Percentiles rank a stretch among this genome's conserved stretches.
phyloP scores from a whole-genome alignment of 1,140 invertebrate species.

The Aphelenchoides fujianensis region DNA sequence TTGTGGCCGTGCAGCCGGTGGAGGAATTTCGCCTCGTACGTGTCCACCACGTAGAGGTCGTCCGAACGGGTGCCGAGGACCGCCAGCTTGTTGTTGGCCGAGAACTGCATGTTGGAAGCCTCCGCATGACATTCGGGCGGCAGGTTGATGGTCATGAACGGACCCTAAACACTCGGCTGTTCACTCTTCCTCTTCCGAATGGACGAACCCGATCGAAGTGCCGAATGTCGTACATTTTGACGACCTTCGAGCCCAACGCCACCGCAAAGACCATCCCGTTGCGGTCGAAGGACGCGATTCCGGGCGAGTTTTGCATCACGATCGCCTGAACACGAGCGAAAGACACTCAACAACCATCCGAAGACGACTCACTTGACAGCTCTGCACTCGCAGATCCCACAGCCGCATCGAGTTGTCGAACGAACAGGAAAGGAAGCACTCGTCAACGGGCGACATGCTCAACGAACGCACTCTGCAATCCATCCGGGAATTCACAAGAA shows the following conservation, averaged over 20 bases:
- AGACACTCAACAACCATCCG: no score
- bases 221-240: conserved; percentile 2
- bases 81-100: background rate
- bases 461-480: conserved; percentile 60
- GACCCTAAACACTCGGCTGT: conserved; percentile 10
- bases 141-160: background rate
- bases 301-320: conserved; percentile 88
- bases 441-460: conserved; percentile 69
- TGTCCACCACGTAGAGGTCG: conserved; percentile 4
- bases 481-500: background rate
- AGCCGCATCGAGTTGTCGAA: conserved; percentile 96
- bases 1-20: background rate
- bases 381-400: conserved; percentile 70
- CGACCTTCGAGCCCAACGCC: conserved; percentile 73
- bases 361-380: background rate
- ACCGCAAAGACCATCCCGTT: conserved; percentile 97
- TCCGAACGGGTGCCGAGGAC: conserved; percentile 7
- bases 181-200: background rate
- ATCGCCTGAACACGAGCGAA: conserved; percentile 81
- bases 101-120: conserved; percentile 1
- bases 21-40: conserved; percentile 6
- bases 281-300: conserved; percentile 89
- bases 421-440: conserved; percentile 90
- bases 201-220: background rate
- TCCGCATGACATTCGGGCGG: background rate